Conservation (phyloP, 2,888 invertebrate species). For the Cephus rjabovi region DNA sequence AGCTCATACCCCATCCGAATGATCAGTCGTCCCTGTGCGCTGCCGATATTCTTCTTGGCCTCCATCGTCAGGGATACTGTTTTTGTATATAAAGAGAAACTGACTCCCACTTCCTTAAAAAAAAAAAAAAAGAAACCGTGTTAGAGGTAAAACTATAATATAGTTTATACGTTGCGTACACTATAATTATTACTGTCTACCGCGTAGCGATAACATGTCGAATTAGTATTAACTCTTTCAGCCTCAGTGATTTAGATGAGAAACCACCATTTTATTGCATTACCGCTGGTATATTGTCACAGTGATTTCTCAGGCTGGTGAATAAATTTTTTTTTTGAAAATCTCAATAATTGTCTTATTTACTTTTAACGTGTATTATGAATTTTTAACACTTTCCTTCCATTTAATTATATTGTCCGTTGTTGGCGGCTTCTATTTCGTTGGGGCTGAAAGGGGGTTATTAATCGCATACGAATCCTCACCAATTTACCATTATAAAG, state of each 20-base stretch:
- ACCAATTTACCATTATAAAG: not conserved
- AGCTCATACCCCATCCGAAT: slow-evolving; percentile 17
- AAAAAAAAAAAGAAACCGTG: slow-evolving; percentile 27
- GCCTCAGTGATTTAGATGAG: not conserved
- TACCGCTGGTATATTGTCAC: not conserved
- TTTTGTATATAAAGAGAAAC: not conserved
- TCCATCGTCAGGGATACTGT: not conserved
- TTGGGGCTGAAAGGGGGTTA: not conserved
- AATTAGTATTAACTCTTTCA: slow-evolving; percentile 37
- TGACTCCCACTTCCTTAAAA: not conserved
- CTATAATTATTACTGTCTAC: slow-evolving; percentile 48
- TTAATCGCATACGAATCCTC: not conserved
- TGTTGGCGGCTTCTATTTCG: not conserved
- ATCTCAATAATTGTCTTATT: not conserved
- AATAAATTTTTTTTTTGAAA: not conserved
- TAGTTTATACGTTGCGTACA: slow-evolving; percentile 48
- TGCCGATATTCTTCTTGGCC: not conserved
- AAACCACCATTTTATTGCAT: not conserved
- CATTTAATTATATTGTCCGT: not conserved
- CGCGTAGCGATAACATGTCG: slow-evolving; percentile 46
- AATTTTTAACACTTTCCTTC: not conserved
- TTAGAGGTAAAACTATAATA: slow-evolving; percentile 40
- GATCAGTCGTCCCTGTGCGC: not conserved
- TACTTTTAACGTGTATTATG: not conserved
- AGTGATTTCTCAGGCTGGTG: not conserved